Base-by-base conservation (phyloP, 2,888 invertebrate species). In the Rhagonycha fulva region DNA sequence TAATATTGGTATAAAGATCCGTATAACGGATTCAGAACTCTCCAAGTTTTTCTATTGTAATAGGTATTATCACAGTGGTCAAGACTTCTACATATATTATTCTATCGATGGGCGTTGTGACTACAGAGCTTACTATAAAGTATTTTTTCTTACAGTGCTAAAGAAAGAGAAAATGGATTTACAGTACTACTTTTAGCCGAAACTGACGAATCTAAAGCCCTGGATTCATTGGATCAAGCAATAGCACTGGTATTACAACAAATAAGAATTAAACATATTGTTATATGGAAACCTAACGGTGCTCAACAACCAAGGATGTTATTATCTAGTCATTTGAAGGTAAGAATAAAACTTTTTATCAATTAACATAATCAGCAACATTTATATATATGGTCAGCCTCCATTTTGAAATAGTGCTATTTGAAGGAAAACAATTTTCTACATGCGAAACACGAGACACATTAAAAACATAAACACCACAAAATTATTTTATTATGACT, bases 141-240 rank as follows among this genome's bases (percentile, higher is more conserved):
- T n/a, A 5, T 71, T 68, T 75, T 77, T 76, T 80, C 74, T 78
- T 87, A 28, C 87, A 90, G 90, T 80, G 81, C 83, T 76, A 88
- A 89, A 78, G 83, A 84, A 69, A 85, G 85, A 74, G 87, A 86
- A 80, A 88, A 89, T 74, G 90, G 89, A 78, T 89, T 90, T 82
- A 89, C 89, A 12, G 84, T 91, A 63, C 85, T 91, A 14, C 86
- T 90, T 47, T 84, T 89, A 62, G 89, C 89, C 14, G 89, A 88
- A 81, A 88, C 89, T 63, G 87, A 88, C 74, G 88, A 89, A 79
- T 83, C 86, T 74, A 87, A 85, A 80, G 84, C 87, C 68, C 82
- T 90, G 78, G 89, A 89, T 81, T 85, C 89, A 9, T 81, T 91
- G 80, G 90, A 90, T 82, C 88, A 89, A 83, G 87, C 90, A 9